These are phyloP conservation scores for Drosophila kambysellisi DNA, from an alignment of 2,888 invertebrate genomes.

Conservation along the genomic window DNA sequence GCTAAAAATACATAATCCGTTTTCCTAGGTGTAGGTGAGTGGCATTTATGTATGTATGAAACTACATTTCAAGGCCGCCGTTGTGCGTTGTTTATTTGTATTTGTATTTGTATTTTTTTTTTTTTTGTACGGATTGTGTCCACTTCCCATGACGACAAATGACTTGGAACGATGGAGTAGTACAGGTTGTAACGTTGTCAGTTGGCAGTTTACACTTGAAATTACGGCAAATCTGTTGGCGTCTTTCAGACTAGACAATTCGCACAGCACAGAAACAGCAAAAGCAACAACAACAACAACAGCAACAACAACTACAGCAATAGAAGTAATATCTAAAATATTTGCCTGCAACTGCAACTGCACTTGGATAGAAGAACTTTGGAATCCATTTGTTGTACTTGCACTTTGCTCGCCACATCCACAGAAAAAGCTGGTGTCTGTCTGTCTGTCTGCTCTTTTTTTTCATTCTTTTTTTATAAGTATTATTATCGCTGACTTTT, in stretches of 20 bases:
- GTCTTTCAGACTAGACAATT: slow-evolving; percentile 79
- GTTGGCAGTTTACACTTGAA: slow-evolving; percentile 41
- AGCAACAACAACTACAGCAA: slow-evolving; percentile 35
- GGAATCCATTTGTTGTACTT: slow-evolving; percentile 26
- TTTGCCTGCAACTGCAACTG: slow-evolving; percentile 47
- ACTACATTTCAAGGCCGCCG: slow-evolving; percentile 34
- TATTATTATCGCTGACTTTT: slow-evolving; percentile 49
- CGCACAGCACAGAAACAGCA: slow-evolving; percentile 21
- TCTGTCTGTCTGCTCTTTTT: slow-evolving; percentile 22
- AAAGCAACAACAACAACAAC: slow-evolving; percentile 32
- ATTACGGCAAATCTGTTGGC: slow-evolving; percentile 68
- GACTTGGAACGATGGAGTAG: slow-evolving; percentile 66
- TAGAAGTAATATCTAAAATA: slow-evolving; percentile 24
- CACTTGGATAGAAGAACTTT: slow-evolving; percentile 45
- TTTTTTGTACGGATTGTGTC: slow-evolving; percentile 48
- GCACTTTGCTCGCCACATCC: slow-evolving; percentile 8
- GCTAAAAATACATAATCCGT: not conserved
- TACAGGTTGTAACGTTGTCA: slow-evolving; percentile 59
- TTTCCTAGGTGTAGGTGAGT: slow-evolving; percentile 2
- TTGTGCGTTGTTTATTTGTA: slow-evolving; percentile 30
- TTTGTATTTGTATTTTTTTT: not conserved
- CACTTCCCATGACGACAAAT: slow-evolving; percentile 76
- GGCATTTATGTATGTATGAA: slow-evolving; percentile 4
- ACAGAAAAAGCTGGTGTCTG: slow-evolving; percentile 18
- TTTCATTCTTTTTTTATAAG: not conserved